Percentiles rank a stretch among this genome's conserved stretches.
Evolutionary conservation across 2,888 invertebrate genomes (phyloP).

Genomic region (Nemotelus pantherinus): DNA sequence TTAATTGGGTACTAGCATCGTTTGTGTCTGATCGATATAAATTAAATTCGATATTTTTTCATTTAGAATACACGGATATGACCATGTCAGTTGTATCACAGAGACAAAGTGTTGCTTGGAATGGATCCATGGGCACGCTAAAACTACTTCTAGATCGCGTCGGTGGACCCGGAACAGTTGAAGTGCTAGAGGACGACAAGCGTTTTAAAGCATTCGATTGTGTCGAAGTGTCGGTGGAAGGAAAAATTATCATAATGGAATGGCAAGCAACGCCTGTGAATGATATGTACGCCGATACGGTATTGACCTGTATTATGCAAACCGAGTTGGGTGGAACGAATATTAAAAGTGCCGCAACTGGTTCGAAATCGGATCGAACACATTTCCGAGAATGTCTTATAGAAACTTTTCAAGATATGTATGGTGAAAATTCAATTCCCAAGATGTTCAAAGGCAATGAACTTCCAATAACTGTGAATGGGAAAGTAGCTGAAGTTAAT

Average conservation of each 20-base stretch:
- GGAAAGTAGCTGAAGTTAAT: constrained; percentile 86
- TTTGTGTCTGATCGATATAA: not conserved
- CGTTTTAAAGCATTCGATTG: constrained; percentile 83
- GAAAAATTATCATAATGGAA: constrained; percentile 86
- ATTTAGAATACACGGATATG: constrained; percentile 92
- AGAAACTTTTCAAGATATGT: constrained; percentile 81
- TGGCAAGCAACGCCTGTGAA: constrained; percentile 95
- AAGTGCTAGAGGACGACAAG: constrained; percentile 75
- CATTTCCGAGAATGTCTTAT: constrained; percentile 81
- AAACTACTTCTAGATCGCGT: constrained; percentile 82
- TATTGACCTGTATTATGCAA: constrained; percentile 86
- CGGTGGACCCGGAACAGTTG: constrained; percentile 74
- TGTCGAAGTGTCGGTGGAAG: constrained; percentile 83
- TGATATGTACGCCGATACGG: constrained; percentile 98
- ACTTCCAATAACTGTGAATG: constrained; percentile 84
- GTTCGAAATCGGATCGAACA: constrained; percentile 84
- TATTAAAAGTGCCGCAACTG: constrained; percentile 70
- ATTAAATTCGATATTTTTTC: too few species aligned
- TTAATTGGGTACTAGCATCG: not conserved
- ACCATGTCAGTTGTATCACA: constrained; percentile 93
- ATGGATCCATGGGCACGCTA: constrained; percentile 76
- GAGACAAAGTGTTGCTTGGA: constrained; percentile 89
- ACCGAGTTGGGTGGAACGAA: constrained; percentile 77
- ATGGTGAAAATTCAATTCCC: constrained; percentile 91
- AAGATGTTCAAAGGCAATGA: constrained; percentile 93